Base-by-base conservation (phyloP, 2,113 vertebrate genomes). In the Empidonax alnorum region DNA sequence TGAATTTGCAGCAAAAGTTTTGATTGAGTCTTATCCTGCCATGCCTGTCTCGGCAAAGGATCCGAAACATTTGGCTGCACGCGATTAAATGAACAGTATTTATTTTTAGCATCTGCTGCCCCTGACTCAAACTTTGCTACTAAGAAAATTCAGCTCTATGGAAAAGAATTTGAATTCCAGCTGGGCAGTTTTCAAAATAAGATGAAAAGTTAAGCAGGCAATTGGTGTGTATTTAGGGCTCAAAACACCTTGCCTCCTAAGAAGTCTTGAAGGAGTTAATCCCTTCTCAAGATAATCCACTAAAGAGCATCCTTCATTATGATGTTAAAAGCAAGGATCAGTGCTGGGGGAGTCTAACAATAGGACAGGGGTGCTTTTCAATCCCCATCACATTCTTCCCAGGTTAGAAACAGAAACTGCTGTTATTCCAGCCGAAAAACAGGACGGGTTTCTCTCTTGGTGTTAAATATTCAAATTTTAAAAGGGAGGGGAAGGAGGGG, bases 221-320 rank as follows among this genome's bases (percentile, higher is more conserved):
- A 98, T 98, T 98, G 98, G 98, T 98, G 98, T 98, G 98, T 98
- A 98, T 98, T 98, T 98, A 98, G 97, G 98, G 98, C 98, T 98
- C 98, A 98, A 98, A 98, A 98, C 98, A 98, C 98, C 98, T 98
- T 98, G 98, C 98, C 98, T 98, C 97, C 98, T 98, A 98, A 98
- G 98, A 98, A 98, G 98, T 98, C 98, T 98, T 98, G 98, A 98
- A 98, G 98, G 98, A 98, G 98, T 98, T 98, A 98, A 98, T 98
- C 98, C 98, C 98, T 98, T 98, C 98, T 98, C 98, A 98, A 98
- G 98, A 98, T 98, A 98, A 98, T 98, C 98, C 98, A 98, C 98
- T 98, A 98, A 98, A 98, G 98, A 98, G 97, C 98, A 98, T 98
- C 98, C 98, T 98, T 98, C 98, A 98, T 98, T 98, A 98, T 98